Evolutionary conservation across 2,113 vertebrate genomes (phyloP), one percentile per base, ranked within the genome.

Genomic region (Uropsilus gracilis): DNA sequence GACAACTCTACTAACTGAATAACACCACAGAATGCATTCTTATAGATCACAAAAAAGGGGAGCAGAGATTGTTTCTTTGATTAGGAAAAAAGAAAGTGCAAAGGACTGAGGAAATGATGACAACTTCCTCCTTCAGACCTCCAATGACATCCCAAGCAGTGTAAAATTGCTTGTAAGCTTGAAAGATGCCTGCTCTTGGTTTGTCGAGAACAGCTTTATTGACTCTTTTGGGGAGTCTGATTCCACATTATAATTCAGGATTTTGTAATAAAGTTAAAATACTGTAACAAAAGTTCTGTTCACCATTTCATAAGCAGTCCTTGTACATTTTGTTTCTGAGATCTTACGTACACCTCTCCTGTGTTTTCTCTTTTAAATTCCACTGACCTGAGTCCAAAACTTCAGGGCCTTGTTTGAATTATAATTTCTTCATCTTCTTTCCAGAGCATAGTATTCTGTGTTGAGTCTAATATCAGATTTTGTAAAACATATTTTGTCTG

Each of bases 311-410:
- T 11, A 34, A 37, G 48, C 0, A 14, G 22, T 18, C 13, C 26
- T 66, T 34, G 2, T 16, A 9, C 5, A 11, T 17, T 80, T 37
- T 66, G 64, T 44, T 64, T 87, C 73, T 48, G 16, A 90, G 37
- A 32, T 48, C 81, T 63, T 44, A 88, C 22, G 3, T 22, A 9
- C 11, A 84, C 68, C 11, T 48, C 13, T 61, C 39, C 16, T 37
- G 8, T 71, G 55, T 55, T 86, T 86, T 64, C 50, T 63, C 32
- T 89, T 82, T 78, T 66, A 61, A 64, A 61, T 48, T 86, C 34
- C 73, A 20, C 39, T 75, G 71, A 4, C 10, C 69, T 71, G 83
- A 32, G 22, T 59, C 5, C 20, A 64, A 20, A 69, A 39, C 53
- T 57, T 34, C n/a, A 61, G 66, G 20, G 3, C 18, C 5, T 11